A percentile compares a stretch with the other conserved stretches of the same genome.
Evolutionary conservation across 2,113 vertebrate species (phyloP).

Genomic region (Apteryx mantelli): DNA sequence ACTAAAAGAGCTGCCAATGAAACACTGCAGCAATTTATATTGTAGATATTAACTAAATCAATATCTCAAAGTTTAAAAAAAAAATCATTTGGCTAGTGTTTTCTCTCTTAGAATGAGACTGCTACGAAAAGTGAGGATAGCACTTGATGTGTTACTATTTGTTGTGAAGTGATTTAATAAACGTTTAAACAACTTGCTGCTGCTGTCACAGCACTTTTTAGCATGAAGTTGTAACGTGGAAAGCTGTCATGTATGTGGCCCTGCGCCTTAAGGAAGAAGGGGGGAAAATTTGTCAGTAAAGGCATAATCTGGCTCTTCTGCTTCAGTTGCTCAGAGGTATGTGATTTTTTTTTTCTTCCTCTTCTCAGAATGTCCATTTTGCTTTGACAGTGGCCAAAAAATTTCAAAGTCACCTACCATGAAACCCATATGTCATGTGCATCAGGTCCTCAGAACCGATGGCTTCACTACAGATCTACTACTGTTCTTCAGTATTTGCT

Average conservation of each 20-base stretch:
- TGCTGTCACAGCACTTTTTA: constrained; percentile 52
- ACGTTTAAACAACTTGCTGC: constrained; percentile 70
- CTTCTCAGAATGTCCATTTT: background rate
- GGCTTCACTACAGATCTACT: background rate
- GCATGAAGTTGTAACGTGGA: background rate
- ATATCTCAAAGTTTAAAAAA: constrained; percentile 31
- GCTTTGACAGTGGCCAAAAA: background rate
- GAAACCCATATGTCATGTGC: background rate
- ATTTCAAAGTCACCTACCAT: background rate
- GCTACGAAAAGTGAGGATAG: constrained; percentile 58
- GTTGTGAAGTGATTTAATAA: constrained; percentile 77
- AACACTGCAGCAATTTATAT: background rate
- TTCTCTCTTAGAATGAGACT: constrained; percentile 48
- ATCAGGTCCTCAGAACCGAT: background rate
- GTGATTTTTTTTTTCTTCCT: background rate
- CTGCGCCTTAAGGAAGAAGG: background rate
- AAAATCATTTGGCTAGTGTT: constrained; percentile 31
- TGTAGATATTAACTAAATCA: constrained; percentile 49
- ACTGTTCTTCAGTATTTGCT: background rate
- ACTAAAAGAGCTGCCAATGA: background rate
- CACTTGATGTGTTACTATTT: constrained; percentile 71
- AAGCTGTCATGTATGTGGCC: constrained; percentile 1
- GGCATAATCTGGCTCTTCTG: background rate
- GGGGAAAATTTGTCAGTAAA: no score
- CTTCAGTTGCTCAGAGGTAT: background rate